Conservation (phyloP, 2,113 vertebrate species). For the Ceyx margarethae region DNA sequence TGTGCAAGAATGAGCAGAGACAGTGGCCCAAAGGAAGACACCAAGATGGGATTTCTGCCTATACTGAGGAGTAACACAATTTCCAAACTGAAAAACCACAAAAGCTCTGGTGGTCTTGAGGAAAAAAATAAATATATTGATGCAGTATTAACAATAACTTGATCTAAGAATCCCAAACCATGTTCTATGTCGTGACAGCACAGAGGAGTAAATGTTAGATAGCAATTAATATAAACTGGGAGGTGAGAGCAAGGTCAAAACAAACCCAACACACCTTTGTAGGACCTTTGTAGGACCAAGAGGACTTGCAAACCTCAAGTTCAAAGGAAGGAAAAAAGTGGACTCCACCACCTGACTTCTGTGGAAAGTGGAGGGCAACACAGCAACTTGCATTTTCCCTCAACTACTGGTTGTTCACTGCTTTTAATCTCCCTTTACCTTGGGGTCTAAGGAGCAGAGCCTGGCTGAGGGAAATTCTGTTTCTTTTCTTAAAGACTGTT, state of each 20-base stretch:
- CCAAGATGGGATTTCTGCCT: not conserved
- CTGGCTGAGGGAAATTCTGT: not conserved
- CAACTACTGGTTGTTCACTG: rapidly evolving
- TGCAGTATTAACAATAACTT: not conserved
- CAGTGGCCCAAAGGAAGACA: not conserved
- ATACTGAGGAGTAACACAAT: not conserved
- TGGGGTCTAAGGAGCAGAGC: not conserved
- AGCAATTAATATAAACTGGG: not conserved
- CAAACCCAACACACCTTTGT: not conserved
- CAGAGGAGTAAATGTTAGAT: not conserved
- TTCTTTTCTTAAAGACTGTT: not conserved
- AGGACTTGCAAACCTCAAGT: not conserved
- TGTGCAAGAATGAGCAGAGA: not conserved
- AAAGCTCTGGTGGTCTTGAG: not conserved
- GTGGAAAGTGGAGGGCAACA: not conserved
- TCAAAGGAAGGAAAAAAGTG: not conserved
- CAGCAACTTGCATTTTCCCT: not conserved
- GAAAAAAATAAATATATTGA: not conserved
- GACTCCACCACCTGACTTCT: not conserved
- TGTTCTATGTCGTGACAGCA: not conserved
- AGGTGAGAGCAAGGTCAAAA: not conserved
- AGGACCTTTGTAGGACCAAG: not conserved
- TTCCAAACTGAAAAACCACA: not conserved
- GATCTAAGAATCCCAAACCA: not conserved
- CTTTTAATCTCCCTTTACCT: not conserved